These are phyloP conservation scores for Augochlorella aurata DNA, from an alignment of 2,888 invertebrate genomes.

Conservation along the genomic window DNA sequence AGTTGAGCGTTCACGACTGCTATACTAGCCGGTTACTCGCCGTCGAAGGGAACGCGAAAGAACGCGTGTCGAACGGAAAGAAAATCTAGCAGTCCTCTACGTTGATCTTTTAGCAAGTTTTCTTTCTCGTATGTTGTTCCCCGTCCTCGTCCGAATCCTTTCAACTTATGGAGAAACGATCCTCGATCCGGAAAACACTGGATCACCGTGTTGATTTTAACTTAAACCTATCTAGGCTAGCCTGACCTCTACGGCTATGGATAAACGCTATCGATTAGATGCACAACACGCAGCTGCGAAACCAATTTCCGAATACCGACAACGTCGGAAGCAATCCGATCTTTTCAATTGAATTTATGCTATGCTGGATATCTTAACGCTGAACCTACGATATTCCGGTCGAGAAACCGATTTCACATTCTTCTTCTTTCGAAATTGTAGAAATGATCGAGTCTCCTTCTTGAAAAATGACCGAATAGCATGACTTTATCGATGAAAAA, in stretches of 20 bases:
- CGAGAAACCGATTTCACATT: too few species aligned
- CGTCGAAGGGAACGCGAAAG: slow-evolving; percentile 2
- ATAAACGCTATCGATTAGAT: slow-evolving; percentile 42
- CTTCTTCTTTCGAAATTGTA: too few species aligned
- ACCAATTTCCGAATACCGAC: slow-evolving; percentile 39
- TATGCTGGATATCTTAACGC: too few species aligned
- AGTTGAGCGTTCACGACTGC: not conserved
- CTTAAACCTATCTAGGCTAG: slow-evolving; percentile 58
- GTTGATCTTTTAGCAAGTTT: not conserved
- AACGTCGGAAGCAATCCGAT: not conserved
- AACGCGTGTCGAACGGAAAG: slow-evolving; percentile 28
- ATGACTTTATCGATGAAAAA: too few species aligned
- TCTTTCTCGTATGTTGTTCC: not conserved
- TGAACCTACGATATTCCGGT: too few species aligned
- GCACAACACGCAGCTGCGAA: slow-evolving; percentile 51
- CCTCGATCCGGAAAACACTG: not conserved
- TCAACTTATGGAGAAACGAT: not conserved
- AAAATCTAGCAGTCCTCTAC: slow-evolving; percentile 52
- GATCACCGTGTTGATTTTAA: slow-evolving; percentile 25
- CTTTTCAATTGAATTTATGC: too few species aligned
- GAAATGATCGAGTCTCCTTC: too few species aligned
- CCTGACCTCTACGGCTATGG: slow-evolving; percentile 45
- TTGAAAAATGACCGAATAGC: too few species aligned
- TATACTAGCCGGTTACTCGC: too few species aligned
- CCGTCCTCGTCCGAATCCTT: not conserved